These are phyloP conservation scores for Elysia chlorotica DNA, from an alignment of 1,140 invertebrate species.

Conservation along the genomic window DNA sequence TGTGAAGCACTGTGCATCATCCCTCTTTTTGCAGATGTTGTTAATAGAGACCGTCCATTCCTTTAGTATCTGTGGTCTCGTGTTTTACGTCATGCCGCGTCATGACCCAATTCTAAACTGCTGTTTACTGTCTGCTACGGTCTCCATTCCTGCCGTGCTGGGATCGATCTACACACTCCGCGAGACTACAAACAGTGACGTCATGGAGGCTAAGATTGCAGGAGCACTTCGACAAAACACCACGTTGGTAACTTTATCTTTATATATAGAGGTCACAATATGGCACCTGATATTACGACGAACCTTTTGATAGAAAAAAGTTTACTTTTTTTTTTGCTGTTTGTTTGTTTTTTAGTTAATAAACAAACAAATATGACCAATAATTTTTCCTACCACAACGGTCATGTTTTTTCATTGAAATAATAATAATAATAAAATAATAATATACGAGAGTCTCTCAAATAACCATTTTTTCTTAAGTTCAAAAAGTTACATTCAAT, in stretches of 20 bases:
- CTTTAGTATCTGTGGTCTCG: conserved; percentile 46
- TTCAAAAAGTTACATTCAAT: too few species aligned
- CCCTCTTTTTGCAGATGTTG: too few species aligned
- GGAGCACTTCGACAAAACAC: conserved; percentile 25
- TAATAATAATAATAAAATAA: too few species aligned
- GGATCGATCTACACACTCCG: conserved; percentile 36
- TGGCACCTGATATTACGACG: neutral
- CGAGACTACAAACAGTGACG: neutral
- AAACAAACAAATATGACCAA: too few species aligned
- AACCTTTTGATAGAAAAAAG: conserved; percentile 26
- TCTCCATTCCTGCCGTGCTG: conserved; percentile 36
- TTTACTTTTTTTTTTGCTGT: neutral
- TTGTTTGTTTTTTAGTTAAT: too few species aligned
- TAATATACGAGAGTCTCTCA: too few species aligned
- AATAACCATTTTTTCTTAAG: too few species aligned
- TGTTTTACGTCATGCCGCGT: conserved; percentile 52
- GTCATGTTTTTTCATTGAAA: too few species aligned
- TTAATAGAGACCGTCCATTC: conserved; percentile 52
- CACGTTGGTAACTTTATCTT: conserved; percentile 6
- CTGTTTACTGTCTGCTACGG: conserved; percentile 35
- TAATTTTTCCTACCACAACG: too few species aligned
- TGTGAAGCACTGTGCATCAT: too few species aligned
- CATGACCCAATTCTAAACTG: conserved; percentile 39
- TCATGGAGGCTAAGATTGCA: neutral
- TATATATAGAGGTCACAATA: neutral